Evolutionary conservation across 2,888 invertebrate species (phyloP).

Genomic region (Drosophila pseudotakahashii): DNA sequence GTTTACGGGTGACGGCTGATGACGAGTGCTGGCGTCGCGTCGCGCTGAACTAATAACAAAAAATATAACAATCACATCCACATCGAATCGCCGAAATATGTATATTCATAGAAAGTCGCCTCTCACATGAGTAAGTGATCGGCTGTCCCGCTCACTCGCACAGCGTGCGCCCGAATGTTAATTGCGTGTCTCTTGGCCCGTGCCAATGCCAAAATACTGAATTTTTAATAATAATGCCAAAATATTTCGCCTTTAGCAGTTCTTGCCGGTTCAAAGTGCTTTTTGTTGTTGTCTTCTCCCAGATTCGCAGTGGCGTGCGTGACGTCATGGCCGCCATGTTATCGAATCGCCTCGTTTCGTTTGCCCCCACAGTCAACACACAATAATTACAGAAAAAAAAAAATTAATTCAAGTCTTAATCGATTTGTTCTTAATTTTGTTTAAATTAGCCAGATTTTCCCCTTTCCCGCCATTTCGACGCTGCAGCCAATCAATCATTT

Average conservation of each 20-base stretch:
- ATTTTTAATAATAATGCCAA: conserved; percentile 75
- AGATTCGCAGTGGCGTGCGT: not conserved
- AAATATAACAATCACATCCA: conserved; percentile 56
- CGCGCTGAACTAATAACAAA: conserved; percentile 56
- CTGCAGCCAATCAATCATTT: conserved; percentile 13
- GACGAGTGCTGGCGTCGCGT: conserved; percentile 38
- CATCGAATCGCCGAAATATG: not conserved
- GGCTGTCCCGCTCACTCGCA: not conserved
- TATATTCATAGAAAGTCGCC: conserved; percentile 4
- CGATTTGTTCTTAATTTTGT: conserved; percentile 13
- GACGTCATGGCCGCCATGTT: conserved; percentile 34
- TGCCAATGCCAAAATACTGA: conserved; percentile 48
- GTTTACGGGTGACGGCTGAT: conserved; percentile 53
- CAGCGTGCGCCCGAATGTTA: conserved; percentile 26
- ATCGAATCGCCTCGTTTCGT: conserved; percentile 19
- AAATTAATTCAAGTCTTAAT: conserved; percentile 14
- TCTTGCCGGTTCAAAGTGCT: conserved; percentile 67
- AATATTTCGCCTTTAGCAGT: conserved; percentile 54
- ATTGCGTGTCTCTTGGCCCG: conserved; percentile 43
- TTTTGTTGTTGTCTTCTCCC: conserved; percentile 14
- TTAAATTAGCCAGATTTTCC: conserved; percentile 12
- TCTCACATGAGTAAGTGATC: conserved; percentile 14
- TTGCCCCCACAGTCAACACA: not conserved
- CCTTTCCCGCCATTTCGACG: conserved; percentile 13
- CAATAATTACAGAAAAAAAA: conserved; percentile 5